These are phyloP conservation scores for Mercenaria mercenaria DNA, from an alignment of 1,140 invertebrate species.

Conservation along the genomic window DNA sequence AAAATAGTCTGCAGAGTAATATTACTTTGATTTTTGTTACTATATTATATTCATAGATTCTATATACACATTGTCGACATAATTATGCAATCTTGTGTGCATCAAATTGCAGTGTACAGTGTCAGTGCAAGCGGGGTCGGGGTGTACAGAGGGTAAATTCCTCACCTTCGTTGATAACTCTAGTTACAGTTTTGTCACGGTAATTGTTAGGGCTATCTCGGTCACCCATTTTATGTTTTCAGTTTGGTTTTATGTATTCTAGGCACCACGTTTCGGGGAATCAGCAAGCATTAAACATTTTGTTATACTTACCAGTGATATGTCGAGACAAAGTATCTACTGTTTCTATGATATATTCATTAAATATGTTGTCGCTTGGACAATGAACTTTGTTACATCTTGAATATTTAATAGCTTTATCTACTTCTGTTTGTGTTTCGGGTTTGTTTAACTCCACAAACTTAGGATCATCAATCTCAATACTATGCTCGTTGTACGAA, in stretches of 20 bases:
- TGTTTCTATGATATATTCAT: slow-evolving; percentile 23
- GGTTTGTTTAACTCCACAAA: not conserved
- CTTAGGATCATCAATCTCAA: not conserved
- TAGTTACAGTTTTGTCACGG: not conserved
- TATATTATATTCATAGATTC: too few relatives aligned
- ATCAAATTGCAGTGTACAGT: too few relatives aligned
- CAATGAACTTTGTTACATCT: not conserved
- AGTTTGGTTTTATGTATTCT: not conserved
- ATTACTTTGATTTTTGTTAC: too few relatives aligned
- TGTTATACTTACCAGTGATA: slow-evolving; percentile 14
- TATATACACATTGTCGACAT: too few relatives aligned
- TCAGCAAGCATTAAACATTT: not conserved
- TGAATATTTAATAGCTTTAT: not conserved
- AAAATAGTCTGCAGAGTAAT: too few relatives aligned
- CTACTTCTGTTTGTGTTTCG: not conserved
- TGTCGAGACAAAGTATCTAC: slow-evolving; percentile 5
- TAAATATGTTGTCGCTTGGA: slow-evolving; percentile 3
- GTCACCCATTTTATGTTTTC: not conserved
- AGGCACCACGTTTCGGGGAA: slow-evolving; percentile 2
- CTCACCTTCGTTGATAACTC: too few relatives aligned
- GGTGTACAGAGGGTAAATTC: too few relatives aligned
- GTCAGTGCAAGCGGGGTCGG: too few relatives aligned
- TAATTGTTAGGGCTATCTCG: not conserved
- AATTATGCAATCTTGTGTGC: too few relatives aligned
- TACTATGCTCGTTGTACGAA: not conserved